Evolutionary conservation across 2,113 vertebrate species (phyloP), one percentile per base, ranked within the genome.

Genomic region (Ophthalmolycus amberensis): DNA sequence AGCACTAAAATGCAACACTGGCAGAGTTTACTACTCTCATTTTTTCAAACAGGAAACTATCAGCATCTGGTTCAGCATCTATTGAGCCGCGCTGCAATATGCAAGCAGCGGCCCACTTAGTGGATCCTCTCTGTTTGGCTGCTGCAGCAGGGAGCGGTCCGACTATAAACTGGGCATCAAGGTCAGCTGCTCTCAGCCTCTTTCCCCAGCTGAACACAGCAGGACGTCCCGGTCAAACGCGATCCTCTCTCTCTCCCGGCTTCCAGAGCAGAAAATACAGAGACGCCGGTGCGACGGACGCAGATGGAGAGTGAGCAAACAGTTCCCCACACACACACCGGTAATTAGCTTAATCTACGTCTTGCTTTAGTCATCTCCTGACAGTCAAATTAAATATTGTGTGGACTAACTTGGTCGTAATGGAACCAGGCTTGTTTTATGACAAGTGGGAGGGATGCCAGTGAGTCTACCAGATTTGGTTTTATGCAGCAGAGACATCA

Each of bases 381-480:
- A 77, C 75, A 71, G 79, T 77, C 75, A 79, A 85, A 89, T 87
- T 88, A 79, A 76, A 88, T 83, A 74, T 38, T 70, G 82, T 60
- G 65, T 54, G 8, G 65, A 74, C 68, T 42, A 42, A 69, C 79
- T 84, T 56, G 38, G 68, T 52, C 3, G 54, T 77, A 77, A 86
- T 64, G 79, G 81, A 69, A 68, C 15, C 79, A 9, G 62, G 65
- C 60, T 78, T 5, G 56, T 12, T 60, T 85, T 79, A 63, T 76
- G 71, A 44, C 42, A 62, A 10, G 58, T 42, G 65, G 75, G 37
- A 65, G 59, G 5, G 65, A 20, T 48, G 65, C 66, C 68, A 72
- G 63, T 52, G 65, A 80, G 65, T 83, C 70, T 16, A 10, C 7
- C 82, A 66, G 70, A 77, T 64, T 32, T 52, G 29, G 50, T 74